phyloP scores from a whole-genome alignment of 2,888 invertebrate species.

The Eupithecia subumbrata region DNA sequence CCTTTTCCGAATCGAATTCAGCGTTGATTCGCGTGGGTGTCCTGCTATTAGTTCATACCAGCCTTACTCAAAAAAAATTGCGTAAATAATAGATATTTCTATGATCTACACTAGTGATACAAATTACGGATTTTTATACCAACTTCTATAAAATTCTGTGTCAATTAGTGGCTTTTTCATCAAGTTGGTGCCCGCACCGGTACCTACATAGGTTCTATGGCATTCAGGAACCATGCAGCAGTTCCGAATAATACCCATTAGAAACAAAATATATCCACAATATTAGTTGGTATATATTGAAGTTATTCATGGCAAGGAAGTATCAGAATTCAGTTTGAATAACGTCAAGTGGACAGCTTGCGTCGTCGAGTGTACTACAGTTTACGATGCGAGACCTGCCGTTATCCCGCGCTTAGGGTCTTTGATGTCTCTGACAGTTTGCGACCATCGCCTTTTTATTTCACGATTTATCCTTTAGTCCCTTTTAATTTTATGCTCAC shows the following conservation, averaged over 20 bases:
- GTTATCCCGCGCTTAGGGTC: constrained; percentile 47
- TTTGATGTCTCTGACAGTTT: constrained; percentile 52
- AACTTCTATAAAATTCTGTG: too few species aligned
- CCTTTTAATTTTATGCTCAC: constrained; percentile 14
- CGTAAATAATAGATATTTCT: background rate
- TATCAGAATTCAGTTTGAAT: background rate
- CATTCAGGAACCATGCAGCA: background rate
- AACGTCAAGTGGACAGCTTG: background rate
- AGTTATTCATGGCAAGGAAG: background rate
- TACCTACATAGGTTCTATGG: background rate
- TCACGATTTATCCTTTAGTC: constrained; percentile 39
- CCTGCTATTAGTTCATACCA: background rate
- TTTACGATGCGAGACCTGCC: constrained; percentile 49
- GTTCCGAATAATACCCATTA: background rate
- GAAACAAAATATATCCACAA: background rate
- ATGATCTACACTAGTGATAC: too few species aligned
- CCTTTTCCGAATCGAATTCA: background rate
- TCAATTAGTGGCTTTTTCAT: background rate
- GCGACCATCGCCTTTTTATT: constrained; percentile 41
- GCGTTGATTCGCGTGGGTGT: background rate
- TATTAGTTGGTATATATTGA: background rate
- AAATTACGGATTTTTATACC: too few species aligned
- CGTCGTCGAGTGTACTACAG: constrained; percentile 23
- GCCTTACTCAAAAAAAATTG: background rate
- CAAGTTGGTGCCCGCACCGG: background rate